Evolutionary conservation across 2,888 invertebrate genomes (phyloP).

Genomic region (Galerucella calmariensis): DNA sequence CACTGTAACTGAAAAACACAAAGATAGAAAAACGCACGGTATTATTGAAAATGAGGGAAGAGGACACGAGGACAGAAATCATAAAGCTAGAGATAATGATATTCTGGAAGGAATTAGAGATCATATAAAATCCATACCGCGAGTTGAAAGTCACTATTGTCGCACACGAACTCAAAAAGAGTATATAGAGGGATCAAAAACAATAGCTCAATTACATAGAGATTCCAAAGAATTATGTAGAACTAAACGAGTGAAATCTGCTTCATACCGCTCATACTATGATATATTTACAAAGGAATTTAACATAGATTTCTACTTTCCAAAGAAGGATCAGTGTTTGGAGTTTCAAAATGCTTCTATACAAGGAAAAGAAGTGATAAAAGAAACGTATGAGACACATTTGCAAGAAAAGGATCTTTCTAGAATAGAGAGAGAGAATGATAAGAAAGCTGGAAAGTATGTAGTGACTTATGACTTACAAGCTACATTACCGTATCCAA

Average conservation of each 20-base stretch:
- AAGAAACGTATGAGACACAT: constrained; percentile 22
- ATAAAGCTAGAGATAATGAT: neutral
- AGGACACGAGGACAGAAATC: constrained; percentile 35
- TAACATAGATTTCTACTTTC: constrained; percentile 26
- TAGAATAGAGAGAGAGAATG: constrained; percentile 29
- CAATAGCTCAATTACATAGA: constrained; percentile 29
- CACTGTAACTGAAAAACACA: constrained; percentile 33
- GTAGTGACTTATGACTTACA: constrained; percentile 44
- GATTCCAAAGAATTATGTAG: constrained; percentile 18
- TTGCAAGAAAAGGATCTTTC: constrained; percentile 27
- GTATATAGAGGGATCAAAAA: constrained; percentile 29
- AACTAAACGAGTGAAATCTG: constrained; percentile 12
- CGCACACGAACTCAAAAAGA: constrained; percentile 20
- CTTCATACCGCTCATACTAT: constrained; percentile 17
- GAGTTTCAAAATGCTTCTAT: constrained; percentile 17
- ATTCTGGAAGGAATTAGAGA: too few species aligned
- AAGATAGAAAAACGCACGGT: constrained; percentile 28
- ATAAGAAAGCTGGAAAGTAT: constrained; percentile 21
- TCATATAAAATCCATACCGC: too few species aligned
- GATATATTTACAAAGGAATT: constrained; percentile 29
- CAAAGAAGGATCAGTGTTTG: constrained; percentile 33
- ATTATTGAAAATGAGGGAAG: constrained; percentile 28
- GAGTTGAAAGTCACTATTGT: constrained; percentile 17
- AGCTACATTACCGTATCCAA: constrained; percentile 49
- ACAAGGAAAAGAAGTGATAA: constrained; percentile 14